Conservation (phyloP, 2,113 vertebrate genomes). For the Sakesphorus luctuosus region DNA sequence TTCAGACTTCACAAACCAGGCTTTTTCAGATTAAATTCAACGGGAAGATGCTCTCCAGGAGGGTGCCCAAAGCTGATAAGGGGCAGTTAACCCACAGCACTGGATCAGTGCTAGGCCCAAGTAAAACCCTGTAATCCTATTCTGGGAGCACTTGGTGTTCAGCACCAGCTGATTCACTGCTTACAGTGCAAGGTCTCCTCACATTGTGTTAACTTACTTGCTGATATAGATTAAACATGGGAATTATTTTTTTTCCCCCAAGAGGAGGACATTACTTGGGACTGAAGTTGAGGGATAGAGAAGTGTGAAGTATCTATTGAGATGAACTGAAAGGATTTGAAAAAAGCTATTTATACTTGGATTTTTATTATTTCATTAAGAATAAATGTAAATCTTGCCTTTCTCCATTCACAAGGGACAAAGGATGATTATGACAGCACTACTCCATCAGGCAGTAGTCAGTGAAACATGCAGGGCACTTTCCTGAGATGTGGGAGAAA, state of each 20-base stretch:
- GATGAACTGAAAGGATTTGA: neutral
- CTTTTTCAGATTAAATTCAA: neutral
- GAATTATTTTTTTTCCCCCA: neutral
- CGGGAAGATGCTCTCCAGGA: neutral
- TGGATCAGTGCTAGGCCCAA: neutral
- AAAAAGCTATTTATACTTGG: neutral
- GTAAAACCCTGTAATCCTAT: neutral
- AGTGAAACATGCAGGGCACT: neutral
- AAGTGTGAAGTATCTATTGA: neutral
- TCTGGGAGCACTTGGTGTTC: neutral
- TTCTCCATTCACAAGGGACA: neutral
- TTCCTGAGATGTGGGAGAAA: neutral
- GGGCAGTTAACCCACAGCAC: neutral
- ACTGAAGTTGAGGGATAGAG: neutral
- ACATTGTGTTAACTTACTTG: neutral
- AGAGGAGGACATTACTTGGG: neutral
- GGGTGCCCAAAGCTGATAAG: neutral
- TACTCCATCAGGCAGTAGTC: neutral
- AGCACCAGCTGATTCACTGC: neutral
- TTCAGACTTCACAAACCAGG: neutral
- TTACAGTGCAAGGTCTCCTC: neutral
- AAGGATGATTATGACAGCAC: neutral
- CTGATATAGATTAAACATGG: neutral
- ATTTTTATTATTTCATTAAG: neutral
- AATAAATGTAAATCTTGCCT: neutral